Evolutionary conservation across 2,797 vertebrate species (phyloP), one percentile per base, ranked within the genome.

Genomic region (Amblyopsis hoosieri): DNA sequence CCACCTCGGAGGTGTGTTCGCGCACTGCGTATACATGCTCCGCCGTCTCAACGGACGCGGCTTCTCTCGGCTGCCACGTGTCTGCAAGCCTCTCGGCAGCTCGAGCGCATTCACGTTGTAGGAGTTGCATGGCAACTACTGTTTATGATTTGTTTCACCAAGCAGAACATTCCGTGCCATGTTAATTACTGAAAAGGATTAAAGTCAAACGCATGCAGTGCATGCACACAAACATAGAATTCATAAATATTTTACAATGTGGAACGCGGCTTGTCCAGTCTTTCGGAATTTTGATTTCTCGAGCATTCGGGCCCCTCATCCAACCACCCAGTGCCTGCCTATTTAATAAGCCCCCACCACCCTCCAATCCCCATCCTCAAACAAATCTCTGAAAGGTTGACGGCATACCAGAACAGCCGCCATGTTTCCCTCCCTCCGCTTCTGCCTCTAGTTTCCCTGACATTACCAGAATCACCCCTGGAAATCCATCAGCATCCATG

Each of bases 341-440:
- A 86, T 88, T 23, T 23, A 86, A 91, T 83, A 81, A 84, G 76
- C 66, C 37, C 37, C n/a, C 42, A 15, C 45, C 79, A 75, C 82
- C 82, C 87, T 84, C 80, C 78, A 84, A 89, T 90, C 85, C 82
- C 76, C 83, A 84, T 84, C 84, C 69, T 54, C 60, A 58, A 81
- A 87, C 88, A 89, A 82, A 89, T 86, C 82, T 87, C 72, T 88
- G 76, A 85, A 71, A 86, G 85, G 81, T 78, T 85, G 85, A 87
- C 82, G 57, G 78, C 69, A 45, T 57, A 73, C 14, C 64, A 67
- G 75, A 78, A 77, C 80, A 45, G 70, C 76, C 75, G 77, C 84
- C 8, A 0, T 54, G 37, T 62, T 56, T 47, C 23, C 59, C 51
- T 60, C 56, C 63, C 50, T 29, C 49, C 62, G 59, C 60, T 53